Percentiles rank a stretch among this genome's conserved stretches.
Conservation (phyloP, 92 coral and sea anemone genomes). For the Siderastrea siderea region DNA sequence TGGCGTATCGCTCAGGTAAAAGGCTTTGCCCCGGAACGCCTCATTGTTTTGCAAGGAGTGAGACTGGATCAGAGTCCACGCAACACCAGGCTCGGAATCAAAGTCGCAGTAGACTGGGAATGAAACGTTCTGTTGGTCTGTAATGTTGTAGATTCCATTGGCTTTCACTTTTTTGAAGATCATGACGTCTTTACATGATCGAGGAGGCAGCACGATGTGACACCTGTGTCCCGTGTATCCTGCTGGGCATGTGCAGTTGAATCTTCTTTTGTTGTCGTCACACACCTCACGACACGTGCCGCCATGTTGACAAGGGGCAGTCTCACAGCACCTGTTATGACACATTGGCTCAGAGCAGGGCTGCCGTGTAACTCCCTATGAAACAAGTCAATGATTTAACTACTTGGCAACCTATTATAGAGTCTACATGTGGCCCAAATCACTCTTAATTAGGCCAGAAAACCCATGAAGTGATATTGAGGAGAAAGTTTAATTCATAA, state of each 20-base stretch:
- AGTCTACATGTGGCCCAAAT: no score
- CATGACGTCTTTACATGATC: conserved; percentile 26
- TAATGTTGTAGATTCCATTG: conserved; percentile 43
- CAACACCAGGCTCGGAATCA: conserved; percentile 44
- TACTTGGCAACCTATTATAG: no score
- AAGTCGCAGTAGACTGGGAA: conserved; percentile 60
- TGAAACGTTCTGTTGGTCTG: background rate
- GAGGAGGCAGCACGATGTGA: background rate
- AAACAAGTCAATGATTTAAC: background rate
- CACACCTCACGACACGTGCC: conserved; percentile 27
- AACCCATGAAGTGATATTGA: no score
- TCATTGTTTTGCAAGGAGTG: background rate
- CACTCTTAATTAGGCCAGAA: no score
- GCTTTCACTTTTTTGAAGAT: background rate
- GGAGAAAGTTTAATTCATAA: no score
- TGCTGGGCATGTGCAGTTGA: conserved; percentile 20
- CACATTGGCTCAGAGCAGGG: background rate
- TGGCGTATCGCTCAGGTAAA: conserved; percentile 22
- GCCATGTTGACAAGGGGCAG: conserved; percentile 30
- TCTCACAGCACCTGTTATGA: conserved; percentile 15
- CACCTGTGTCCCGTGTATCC: conserved; percentile 23
- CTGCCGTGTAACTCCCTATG: background rate
- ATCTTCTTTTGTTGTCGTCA: background rate
- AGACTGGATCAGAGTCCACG: conserved; percentile 69
- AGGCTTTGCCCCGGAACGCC: background rate